These are phyloP conservation scores for Stenichneumon culpator DNA, from an alignment of 2,888 invertebrate genomes.

Conservation along the genomic window DNA sequence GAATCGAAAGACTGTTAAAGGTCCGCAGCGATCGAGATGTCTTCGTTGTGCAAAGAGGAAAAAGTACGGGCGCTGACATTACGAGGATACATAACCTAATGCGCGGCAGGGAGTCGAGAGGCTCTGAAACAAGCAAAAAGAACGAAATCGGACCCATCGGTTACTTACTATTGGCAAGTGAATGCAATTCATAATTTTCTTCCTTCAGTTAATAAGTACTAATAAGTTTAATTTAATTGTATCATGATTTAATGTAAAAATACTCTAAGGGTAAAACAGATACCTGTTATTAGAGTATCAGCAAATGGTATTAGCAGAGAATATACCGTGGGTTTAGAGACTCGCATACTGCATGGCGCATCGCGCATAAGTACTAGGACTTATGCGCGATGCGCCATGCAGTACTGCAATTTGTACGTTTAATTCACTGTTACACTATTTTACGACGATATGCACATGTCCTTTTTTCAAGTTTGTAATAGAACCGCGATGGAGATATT, in stretches of 20 bases:
- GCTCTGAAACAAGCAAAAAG: conserved; percentile 9
- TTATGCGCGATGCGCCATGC: no score
- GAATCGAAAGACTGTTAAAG: conserved; percentile 25
- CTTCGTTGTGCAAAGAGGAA: conserved; percentile 39
- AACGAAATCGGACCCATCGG: conserved; percentile 64
- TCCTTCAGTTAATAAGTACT: not conserved
- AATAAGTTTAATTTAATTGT: not conserved
- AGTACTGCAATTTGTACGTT: no score
- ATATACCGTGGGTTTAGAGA: no score
- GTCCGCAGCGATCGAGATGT: conserved; percentile 34
- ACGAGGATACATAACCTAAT: conserved; percentile 36
- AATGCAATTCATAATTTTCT: conserved; percentile 13
- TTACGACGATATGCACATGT: no score
- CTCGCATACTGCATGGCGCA: no score
- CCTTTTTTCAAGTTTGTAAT: no score
- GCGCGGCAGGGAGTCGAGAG: not conserved
- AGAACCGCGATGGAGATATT: no score
- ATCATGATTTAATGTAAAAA: not conserved
- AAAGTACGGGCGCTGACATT: conserved; percentile 25
- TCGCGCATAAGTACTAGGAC: no score
- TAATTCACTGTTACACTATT: no score
- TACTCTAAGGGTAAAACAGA: not conserved
- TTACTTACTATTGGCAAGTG: conserved; percentile 76
- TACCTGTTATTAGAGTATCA: not conserved
- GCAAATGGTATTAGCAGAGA: no score